Conservation (phyloP, 2,797 vertebrate species). For the Spinibarbus caldwelli region DNA sequence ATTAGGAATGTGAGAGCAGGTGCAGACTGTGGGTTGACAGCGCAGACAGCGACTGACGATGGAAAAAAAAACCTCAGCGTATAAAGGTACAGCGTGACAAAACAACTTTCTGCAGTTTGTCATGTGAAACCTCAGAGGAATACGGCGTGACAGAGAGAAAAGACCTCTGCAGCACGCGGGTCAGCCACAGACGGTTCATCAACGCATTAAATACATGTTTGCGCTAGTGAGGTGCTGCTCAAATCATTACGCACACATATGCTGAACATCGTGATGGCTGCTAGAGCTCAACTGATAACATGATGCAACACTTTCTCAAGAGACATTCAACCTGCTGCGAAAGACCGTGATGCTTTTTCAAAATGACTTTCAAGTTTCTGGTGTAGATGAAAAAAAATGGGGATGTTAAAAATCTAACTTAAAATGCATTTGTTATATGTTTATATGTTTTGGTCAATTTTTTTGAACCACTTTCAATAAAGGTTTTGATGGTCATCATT, state of each 20-base stretch:
- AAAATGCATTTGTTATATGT: background rate
- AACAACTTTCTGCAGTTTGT: slow-evolving; percentile 87
- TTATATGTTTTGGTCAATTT: no score
- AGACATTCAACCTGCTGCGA: slow-evolving; percentile 12
- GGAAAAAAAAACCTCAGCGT: slow-evolving; percentile 16
- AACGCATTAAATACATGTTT: background rate
- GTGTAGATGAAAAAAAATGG: background rate
- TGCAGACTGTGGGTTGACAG: slow-evolving; percentile 85
- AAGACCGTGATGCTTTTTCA: background rate
- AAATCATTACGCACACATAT: slow-evolving; percentile 17
- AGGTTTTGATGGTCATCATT: background rate
- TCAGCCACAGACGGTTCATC: slow-evolving; percentile 62
- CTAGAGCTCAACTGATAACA: background rate
- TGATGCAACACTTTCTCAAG: slow-evolving; percentile 36
- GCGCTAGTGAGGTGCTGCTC: slow-evolving; percentile 14
- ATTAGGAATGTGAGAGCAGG: slow-evolving; percentile 90
- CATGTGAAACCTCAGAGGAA: slow-evolving; percentile 86
- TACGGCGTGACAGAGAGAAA: slow-evolving; percentile 78
- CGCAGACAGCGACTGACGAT: slow-evolving; percentile 41
- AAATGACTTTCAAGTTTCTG: background rate
- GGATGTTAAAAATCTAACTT: background rate
- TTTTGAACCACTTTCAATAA: background rate
- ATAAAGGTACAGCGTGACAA: slow-evolving; percentile 58
- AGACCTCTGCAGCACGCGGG: slow-evolving; percentile 78
- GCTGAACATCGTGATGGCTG: background rate